Conservation (phyloP, 2,888 invertebrate genomes). For the Endotricha flammealis region DNA sequence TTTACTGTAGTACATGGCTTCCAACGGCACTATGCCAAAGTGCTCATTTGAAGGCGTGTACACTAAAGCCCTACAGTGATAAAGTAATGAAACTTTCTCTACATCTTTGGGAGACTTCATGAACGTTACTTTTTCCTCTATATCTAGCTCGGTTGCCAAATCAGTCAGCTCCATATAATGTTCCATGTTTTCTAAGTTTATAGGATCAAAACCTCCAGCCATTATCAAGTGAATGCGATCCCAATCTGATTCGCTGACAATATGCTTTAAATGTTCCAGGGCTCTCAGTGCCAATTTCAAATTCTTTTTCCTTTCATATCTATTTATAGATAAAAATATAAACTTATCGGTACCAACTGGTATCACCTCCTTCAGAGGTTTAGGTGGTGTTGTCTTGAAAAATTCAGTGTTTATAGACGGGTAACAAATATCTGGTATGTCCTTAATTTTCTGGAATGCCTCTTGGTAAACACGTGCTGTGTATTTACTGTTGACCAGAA, state of each 20-base stretch:
- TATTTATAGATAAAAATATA: slow-evolving; percentile 95
- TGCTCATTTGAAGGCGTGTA: slow-evolving; percentile 99
- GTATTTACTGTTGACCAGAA: slow-evolving; percentile 97
- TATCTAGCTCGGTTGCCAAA: slow-evolving; percentile 80
- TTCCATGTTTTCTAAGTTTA: slow-evolving; percentile 91
- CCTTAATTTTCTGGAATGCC: slow-evolving; percentile 87
- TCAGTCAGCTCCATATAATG: slow-evolving; percentile 87
- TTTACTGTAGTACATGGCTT: slow-evolving; percentile 96
- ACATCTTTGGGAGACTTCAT: slow-evolving; percentile 92
- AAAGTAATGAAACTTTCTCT: slow-evolving; percentile 89
- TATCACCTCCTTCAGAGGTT: slow-evolving; percentile 69
- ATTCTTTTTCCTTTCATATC: slow-evolving; percentile 98
- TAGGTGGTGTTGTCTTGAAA: slow-evolving; percentile 77
- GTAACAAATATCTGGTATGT: slow-evolving; percentile 90
- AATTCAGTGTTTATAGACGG: slow-evolving; percentile 93
- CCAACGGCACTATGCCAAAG: slow-evolving; percentile 99
- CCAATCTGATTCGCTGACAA: slow-evolving; percentile 77
- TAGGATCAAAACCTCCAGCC: slow-evolving; percentile 97
- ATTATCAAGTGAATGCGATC: slow-evolving; percentile 88
- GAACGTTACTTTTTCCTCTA: slow-evolving; percentile 87
- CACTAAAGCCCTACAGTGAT: slow-evolving; percentile 86
- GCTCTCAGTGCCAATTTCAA: slow-evolving; percentile 91
- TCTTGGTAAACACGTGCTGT: slow-evolving; percentile 93
- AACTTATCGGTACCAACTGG: slow-evolving; percentile 77
- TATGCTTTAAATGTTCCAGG: slow-evolving; percentile 81